Evolutionary conservation across 2,797 vertebrate genomes (phyloP).

Genomic region (Myioborus melanocephalus): DNA sequence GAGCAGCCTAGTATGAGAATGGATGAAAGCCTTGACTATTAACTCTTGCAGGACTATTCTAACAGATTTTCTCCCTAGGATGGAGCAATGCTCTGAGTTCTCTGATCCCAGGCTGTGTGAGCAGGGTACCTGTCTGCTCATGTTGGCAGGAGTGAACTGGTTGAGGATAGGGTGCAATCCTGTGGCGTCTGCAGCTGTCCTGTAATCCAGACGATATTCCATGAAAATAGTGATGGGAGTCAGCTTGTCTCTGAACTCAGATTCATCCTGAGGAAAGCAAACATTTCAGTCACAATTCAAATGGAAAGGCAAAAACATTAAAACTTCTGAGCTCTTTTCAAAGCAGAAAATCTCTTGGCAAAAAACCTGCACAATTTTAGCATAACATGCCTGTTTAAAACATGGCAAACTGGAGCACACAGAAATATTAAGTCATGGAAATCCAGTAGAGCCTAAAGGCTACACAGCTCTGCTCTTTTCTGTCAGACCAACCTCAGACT

Average conservation of each 20-base stretch:
- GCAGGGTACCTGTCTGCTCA: slow-evolving; percentile 88
- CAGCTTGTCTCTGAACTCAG: slow-evolving; percentile 94
- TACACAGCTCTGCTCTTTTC: not conserved
- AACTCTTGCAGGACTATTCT: not conserved
- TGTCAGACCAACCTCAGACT: not conserved
- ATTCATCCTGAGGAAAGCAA: slow-evolving; percentile 83
- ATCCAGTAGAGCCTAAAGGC: not conserved
- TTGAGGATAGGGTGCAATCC: slow-evolving; percentile 90
- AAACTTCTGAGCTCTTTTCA: not conserved
- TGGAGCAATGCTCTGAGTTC: not conserved
- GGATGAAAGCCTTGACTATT: not conserved
- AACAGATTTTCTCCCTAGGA: not conserved
- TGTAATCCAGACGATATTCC: slow-evolving; percentile 90
- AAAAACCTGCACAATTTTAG: not conserved
- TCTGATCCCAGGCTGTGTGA: not conserved
- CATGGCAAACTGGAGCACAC: not conserved
- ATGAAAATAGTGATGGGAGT: slow-evolving; percentile 93
- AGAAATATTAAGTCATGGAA: not conserved
- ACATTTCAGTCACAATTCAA: not conserved
- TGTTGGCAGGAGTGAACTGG: slow-evolving; percentile 83
- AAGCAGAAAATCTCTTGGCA: not conserved
- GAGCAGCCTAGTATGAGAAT: not conserved
- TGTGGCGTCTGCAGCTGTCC: slow-evolving; percentile 79
- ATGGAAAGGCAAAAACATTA: not conserved
- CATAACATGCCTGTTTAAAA: not conserved